Conservation (phyloP, 2,797 vertebrate species). For the Trichosurus vulpecula region DNA sequence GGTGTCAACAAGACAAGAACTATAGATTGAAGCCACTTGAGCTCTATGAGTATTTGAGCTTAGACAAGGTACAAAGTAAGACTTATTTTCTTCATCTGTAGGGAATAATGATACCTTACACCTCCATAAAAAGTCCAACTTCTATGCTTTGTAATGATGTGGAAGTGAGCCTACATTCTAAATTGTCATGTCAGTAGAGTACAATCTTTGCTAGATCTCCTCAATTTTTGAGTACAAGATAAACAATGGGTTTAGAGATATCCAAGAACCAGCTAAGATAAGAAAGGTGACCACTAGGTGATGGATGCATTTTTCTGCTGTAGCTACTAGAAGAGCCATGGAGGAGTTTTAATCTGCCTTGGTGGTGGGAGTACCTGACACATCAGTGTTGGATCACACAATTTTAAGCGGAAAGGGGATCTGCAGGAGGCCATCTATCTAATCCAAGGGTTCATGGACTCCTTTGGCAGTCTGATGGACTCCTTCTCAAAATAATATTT, state of each 20-base stretch:
- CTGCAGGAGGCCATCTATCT: neutral
- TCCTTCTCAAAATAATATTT: neutral
- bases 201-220: neutral
- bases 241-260: neutral
- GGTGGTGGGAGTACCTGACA: neutral
- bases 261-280: neutral
- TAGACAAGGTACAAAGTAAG: neutral
- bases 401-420: neutral
- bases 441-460: neutral
- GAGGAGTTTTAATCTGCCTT: neutral
- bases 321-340: neutral
- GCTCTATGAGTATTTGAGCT: neutral
- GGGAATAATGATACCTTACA: neutral
- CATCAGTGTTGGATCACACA: neutral
- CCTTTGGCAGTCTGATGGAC: neutral
- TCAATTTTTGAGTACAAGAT: neutral
- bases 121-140: neutral
- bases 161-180: neutral
- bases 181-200: neutral
- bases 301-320: neutral
- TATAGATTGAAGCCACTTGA: neutral
- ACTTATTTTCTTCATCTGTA: neutral
- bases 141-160: neutral
- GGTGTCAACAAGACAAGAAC: neutral
- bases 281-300: neutral